phyloP scores from a whole-genome alignment of 2,888 invertebrate species.

The Chloroclysta siterata region DNA sequence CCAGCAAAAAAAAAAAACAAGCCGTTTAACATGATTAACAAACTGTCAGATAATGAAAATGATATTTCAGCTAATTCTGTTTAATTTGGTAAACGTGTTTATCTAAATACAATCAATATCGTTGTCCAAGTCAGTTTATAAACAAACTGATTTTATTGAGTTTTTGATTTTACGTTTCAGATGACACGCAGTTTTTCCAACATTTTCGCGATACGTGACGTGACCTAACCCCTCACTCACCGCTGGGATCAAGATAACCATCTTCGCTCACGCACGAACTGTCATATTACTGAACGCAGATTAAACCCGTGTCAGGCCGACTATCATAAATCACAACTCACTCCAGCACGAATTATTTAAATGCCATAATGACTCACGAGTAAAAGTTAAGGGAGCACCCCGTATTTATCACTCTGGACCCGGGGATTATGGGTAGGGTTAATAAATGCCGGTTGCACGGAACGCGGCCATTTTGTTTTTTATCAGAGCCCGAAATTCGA shows the following conservation, averaged over 20 bases:
- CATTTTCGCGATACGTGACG: conserved; percentile 7
- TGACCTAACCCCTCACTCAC: conserved; percentile 37
- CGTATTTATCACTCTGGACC: conserved; percentile 76
- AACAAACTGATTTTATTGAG: too few relatives aligned
- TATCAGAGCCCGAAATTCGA: conserved; percentile 73
- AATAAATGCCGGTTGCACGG: conserved; percentile 71
- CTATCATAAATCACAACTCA: conserved; percentile 77
- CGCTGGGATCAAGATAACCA: conserved; percentile 40
- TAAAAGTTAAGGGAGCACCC: conserved; percentile 70
- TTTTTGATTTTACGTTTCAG: not conserved
- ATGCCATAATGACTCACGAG: conserved; percentile 83
- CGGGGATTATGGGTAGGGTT: conserved; percentile 73
- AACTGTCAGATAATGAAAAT: too few relatives aligned
- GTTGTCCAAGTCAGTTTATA: too few relatives aligned
- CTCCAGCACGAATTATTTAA: conserved; percentile 80
- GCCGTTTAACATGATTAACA: too few relatives aligned
- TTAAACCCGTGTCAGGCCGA: conserved; percentile 68
- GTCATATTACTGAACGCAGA: conserved; percentile 53
- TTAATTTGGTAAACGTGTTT: too few relatives aligned
- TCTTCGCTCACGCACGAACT: conserved; percentile 47
- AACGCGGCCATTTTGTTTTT: conserved; percentile 72
- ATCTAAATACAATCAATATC: too few relatives aligned
- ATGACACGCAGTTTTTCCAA: conserved; percentile 5
- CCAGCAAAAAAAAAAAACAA: too few relatives aligned
- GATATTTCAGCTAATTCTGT: too few relatives aligned